These are phyloP conservation scores for Hymenochirus boettgeri DNA, from an alignment of 2,113 vertebrate species.

Conservation along the genomic window DNA sequence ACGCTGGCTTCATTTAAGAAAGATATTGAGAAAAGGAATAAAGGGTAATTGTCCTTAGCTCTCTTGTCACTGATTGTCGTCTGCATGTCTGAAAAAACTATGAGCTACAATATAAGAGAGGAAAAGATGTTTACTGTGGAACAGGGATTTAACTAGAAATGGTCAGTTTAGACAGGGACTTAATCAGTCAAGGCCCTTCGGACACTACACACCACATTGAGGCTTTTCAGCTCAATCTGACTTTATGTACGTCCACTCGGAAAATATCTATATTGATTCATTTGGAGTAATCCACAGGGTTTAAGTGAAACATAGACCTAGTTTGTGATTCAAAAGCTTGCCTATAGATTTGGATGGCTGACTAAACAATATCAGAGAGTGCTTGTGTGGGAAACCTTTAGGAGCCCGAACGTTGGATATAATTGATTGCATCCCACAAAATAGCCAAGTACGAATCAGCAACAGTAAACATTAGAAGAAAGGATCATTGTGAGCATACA, in stretches of 20 bases:
- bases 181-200: constrained; percentile 2
- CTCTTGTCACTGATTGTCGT: constrained; percentile 1
- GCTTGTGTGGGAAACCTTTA: constrained; percentile 16
- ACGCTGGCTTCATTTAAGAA: neutral
- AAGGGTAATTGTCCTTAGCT: neutral
- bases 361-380: constrained; percentile 17
- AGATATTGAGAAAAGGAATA: neutral
- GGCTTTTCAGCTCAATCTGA: constrained; percentile 1
- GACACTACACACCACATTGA: neutral
- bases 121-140: neutral
- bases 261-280: constrained; percentile 2
- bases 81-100: neutral
- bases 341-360: neutral
- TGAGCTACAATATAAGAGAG: neutral
- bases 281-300: constrained; percentile 12
- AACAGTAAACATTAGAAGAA: constrained; percentile 26
- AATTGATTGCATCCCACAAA: constrained; percentile 30
- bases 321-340: constrained; percentile 5
- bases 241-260: constrained; percentile 11
- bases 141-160: constrained; percentile 11
- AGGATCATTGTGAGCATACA: no score
- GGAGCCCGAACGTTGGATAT: neutral
- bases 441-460: constrained; percentile 10
- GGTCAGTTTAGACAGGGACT: constrained; percentile 10
- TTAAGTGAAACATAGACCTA: neutral